These are phyloP conservation scores for Brachionus asplanchnoidis DNA, from an alignment of 1,140 invertebrate species.

Conservation along the genomic window DNA sequence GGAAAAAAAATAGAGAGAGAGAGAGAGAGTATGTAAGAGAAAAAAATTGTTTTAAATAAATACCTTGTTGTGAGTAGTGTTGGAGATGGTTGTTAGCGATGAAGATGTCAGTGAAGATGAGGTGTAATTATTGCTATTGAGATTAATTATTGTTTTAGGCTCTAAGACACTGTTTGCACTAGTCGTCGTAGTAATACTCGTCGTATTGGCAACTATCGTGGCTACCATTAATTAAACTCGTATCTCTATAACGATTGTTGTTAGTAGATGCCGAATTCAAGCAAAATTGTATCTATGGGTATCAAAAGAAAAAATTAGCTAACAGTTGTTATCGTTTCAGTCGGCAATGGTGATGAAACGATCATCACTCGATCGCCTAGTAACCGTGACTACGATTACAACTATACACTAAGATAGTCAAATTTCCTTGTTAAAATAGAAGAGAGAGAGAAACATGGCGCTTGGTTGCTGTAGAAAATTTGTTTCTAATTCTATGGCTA, in stretches of 20 bases:
- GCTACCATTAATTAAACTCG: conserved; percentile 11
- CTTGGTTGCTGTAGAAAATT: conserved; percentile 27
- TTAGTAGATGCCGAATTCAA: background rate
- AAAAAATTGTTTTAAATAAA: background rate
- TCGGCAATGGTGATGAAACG: conserved; percentile 27
- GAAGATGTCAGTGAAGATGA: conserved; percentile 12
- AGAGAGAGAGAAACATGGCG: conserved; percentile 22
- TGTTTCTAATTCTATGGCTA: background rate
- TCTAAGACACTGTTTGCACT: background rate
- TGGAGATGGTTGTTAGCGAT: conserved; percentile 36
- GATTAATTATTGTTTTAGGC: conserved; percentile 25
- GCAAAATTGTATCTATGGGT: conserved; percentile 21
- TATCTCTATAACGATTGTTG: conserved; percentile 37
- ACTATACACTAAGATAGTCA: background rate
- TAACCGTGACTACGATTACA: conserved; percentile 36
- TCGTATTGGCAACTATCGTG: conserved; percentile 27
- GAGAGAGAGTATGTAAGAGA: background rate
- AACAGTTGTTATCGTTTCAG: conserved; percentile 28
- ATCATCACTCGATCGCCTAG: conserved; percentile 1
- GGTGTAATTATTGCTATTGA: background rate
- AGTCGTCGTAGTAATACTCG: conserved; percentile 27
- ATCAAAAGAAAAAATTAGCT: conserved; percentile 11
- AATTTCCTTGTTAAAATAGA: background rate
- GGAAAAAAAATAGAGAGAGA: background rate
- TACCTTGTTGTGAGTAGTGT: conserved; percentile 38